Conservation (phyloP, 2,113 vertebrate species). For the Gallinago paraguaiae region DNA sequence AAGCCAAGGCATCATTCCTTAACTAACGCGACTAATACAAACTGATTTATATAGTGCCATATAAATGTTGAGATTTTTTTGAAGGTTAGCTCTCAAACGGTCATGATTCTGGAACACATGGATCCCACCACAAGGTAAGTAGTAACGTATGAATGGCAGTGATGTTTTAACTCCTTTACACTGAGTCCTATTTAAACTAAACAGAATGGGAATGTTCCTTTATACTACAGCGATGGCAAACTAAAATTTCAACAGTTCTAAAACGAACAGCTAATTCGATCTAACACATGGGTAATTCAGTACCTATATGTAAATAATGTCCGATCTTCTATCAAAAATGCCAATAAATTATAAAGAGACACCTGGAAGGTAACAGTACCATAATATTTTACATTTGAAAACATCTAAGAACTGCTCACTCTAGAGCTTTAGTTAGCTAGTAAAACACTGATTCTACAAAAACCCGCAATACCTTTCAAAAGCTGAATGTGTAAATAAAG, state of each 20-base stretch:
- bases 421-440: neutral
- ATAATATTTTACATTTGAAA: neutral
- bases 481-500: neutral
- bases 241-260: neutral
- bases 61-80: neutral
- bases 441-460: neutral
- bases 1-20: neutral
- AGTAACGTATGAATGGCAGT: neutral
- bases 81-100: neutral
- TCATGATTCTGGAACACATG: neutral
- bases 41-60: fast-evolving
- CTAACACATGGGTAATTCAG: neutral
- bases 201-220: neutral
- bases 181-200: neutral
- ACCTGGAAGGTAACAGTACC: neutral
- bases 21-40: neutral
- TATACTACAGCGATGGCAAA: neutral
- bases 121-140: neutral
- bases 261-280: neutral
- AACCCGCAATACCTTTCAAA: neutral
- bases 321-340: neutral
- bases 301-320: neutral
- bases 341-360: neutral
- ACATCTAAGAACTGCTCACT: neutral
- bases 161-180: neutral